phyloP scores from a whole-genome alignment of 2,888 invertebrate species.

The Scaptomyza reducta region DNA sequence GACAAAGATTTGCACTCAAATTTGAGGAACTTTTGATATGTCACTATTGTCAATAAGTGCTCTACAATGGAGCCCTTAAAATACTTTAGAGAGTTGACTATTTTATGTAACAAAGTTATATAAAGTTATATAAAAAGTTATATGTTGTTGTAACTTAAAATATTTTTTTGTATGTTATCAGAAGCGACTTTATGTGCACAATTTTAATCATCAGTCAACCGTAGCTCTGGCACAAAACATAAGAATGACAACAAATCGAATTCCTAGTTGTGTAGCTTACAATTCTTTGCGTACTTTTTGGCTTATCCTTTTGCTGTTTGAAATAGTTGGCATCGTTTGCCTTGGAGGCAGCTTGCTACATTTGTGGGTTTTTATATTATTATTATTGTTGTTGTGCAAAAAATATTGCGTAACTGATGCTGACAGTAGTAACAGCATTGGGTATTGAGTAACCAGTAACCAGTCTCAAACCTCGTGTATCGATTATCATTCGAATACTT shows the following conservation, averaged over 20 bases:
- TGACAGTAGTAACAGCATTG: conserved; percentile 7
- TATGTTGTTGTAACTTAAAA: no score
- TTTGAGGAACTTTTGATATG: no score
- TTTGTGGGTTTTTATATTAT: conserved; percentile 25
- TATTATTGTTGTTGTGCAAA: conserved; percentile 15
- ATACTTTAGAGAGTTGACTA: background rate
- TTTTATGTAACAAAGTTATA: background rate
- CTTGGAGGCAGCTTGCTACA: conserved; percentile 12
- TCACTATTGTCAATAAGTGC: no score
- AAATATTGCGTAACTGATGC: conserved; percentile 36
- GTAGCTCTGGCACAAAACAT: background rate
- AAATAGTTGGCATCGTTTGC: conserved; percentile 24
- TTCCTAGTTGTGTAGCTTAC: background rate
- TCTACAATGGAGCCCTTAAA: no score
- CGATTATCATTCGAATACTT: conserved; percentile 42
- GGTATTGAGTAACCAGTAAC: conserved; percentile 27
- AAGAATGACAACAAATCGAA: conserved; percentile 2
- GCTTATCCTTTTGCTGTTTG: conserved; percentile 14
- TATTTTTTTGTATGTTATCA: background rate
- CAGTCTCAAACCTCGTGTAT: conserved; percentile 26
- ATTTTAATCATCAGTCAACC: background rate
- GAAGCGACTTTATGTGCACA: background rate
- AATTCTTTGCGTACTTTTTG: conserved; percentile 27
- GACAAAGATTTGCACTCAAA: no score
- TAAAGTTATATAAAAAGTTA: no score